Conservation (phyloP, 2,797 vertebrate species). For the Phylloscopus collybita region DNA sequence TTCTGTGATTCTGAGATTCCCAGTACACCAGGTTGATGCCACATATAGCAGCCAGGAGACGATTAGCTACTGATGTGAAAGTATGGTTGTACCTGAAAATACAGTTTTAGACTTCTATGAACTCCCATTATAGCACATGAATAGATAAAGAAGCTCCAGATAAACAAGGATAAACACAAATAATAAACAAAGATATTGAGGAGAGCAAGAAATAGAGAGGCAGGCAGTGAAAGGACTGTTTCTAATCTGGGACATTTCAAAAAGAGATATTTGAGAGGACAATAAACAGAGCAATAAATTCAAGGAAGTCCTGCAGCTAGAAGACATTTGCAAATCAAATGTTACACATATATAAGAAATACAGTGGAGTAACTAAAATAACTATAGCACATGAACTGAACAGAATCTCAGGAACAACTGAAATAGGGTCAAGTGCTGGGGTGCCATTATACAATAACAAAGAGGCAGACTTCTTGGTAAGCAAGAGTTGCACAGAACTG, state of each 20-base stretch:
- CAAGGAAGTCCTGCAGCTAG: not conserved
- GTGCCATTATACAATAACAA: not conserved
- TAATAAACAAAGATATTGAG: not conserved
- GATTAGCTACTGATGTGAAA: not conserved
- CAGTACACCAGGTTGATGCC: fast-evolving
- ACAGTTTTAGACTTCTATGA: not conserved
- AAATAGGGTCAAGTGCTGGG: not conserved
- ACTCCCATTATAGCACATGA: not conserved
- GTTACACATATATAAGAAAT: not conserved
- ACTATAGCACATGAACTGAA: not conserved
- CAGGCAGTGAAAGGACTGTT: not conserved
- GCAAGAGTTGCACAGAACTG: not conserved
- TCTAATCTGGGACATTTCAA: not conserved
- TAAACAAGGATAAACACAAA: not conserved
- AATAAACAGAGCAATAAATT: not conserved
- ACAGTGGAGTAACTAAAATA: not conserved
- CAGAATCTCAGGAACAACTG: not conserved
- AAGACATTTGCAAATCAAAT: not conserved
- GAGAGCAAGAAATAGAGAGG: not conserved
- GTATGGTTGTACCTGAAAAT: not conserved
- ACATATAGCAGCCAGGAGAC: not conserved
- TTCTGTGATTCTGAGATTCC: not conserved
- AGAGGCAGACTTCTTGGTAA: not conserved
- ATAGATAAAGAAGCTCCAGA: not conserved
- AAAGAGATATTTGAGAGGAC: not conserved